phyloP scores from a whole-genome alignment of 2,113 vertebrate genomes.

The Platysternon megacephalum region DNA sequence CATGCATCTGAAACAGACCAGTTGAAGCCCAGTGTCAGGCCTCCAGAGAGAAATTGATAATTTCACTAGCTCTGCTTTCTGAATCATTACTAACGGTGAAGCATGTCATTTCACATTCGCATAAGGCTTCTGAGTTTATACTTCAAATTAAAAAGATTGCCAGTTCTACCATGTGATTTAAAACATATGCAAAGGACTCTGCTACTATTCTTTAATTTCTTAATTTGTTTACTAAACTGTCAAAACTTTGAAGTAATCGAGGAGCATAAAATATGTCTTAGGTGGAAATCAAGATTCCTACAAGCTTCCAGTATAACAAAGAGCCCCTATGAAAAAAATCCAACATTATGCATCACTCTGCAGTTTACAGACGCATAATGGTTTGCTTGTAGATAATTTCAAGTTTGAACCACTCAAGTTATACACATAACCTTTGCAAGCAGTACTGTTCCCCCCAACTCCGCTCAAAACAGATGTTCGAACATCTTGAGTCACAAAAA shows the following conservation, averaged over 20 bases:
- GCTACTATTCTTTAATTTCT: background rate
- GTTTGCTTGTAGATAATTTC: background rate
- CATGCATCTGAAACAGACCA: constrained; percentile 31
- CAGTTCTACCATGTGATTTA: background rate
- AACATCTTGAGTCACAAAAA: background rate
- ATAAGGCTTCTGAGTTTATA: constrained; percentile 9
- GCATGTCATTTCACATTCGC: background rate
- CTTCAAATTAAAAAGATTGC: constrained; percentile 21
- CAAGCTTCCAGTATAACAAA: background rate
- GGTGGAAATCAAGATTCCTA: background rate
- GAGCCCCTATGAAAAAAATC: background rate
- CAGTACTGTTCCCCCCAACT: background rate
- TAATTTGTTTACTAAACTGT: background rate
- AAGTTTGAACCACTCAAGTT: background rate
- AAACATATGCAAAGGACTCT: background rate
- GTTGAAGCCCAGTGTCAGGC: constrained; percentile 23
- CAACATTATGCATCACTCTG: background rate
- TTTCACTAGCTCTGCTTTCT: constrained; percentile 41
- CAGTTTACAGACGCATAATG: background rate
- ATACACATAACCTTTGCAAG: background rate
- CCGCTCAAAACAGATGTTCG: background rate
- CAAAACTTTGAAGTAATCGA: background rate
- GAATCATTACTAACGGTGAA: constrained; percentile 27
- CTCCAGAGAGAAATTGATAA: constrained; percentile 45
- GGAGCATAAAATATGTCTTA: background rate